Conservation (phyloP, 2,888 invertebrate species). For the Eupithecia pulchellata region DNA sequence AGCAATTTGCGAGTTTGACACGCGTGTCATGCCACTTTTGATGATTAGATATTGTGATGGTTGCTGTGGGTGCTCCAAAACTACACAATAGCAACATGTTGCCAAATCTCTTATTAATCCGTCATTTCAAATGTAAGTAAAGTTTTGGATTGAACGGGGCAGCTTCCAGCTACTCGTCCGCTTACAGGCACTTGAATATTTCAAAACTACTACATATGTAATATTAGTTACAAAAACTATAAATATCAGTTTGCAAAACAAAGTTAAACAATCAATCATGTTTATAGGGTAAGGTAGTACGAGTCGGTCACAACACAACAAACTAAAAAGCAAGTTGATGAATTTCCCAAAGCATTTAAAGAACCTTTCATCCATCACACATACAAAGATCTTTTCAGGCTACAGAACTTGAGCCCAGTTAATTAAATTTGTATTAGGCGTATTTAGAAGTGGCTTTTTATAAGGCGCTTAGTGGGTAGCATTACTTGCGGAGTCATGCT, state of each 20-base stretch:
- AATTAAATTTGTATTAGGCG: conserved; percentile 83
- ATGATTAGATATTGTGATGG: background rate
- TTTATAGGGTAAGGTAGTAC: conserved; percentile 60
- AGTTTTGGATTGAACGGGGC: too few species aligned
- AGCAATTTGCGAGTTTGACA: conserved; percentile 17
- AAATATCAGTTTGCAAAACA: conserved; percentile 49
- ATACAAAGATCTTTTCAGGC: conserved; percentile 78
- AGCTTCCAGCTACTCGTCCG: too few species aligned
- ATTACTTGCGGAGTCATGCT: conserved; percentile 68
- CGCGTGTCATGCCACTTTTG: background rate
- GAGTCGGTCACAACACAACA: conserved; percentile 71
- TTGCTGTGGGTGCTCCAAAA: background rate
- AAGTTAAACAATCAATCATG: conserved; percentile 70
- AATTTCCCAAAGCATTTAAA: conserved; percentile 79
- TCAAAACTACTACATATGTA: too few species aligned
- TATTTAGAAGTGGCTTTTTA: conserved; percentile 75
- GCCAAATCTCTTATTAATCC: background rate
- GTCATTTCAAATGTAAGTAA: background rate
- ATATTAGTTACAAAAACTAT: too few species aligned
- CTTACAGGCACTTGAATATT: too few species aligned
- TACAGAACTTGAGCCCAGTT: conserved; percentile 74
- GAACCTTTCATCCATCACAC: conserved; percentile 81
- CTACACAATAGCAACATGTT: background rate
- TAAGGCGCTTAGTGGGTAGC: conserved; percentile 65
- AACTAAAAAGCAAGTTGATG: conserved; percentile 73